Conservation (phyloP, 2,888 invertebrate genomes). For the Athripsodes cinereus region DNA sequence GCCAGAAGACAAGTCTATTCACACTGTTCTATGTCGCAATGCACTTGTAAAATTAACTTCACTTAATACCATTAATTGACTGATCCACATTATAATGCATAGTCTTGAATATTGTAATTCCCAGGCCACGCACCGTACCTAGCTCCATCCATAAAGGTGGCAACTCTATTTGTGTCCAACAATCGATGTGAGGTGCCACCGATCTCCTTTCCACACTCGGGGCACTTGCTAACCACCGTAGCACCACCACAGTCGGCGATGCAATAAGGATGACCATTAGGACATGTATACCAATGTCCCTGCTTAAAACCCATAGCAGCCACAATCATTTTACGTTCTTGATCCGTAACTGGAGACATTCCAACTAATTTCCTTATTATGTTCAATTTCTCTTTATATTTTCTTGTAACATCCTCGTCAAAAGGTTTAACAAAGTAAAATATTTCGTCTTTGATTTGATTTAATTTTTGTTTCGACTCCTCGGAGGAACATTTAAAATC, state of each 20-base stretch:
- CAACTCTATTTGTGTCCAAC: conserved; percentile 40
- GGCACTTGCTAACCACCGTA: conserved; percentile 45
- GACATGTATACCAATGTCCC: conserved; percentile 68
- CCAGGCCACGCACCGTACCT: conserved; percentile 45
- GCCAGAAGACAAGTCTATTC: too few species aligned
- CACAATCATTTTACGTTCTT: conserved; percentile 50
- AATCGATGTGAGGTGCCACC: conserved; percentile 51
- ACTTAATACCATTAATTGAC: too few species aligned
- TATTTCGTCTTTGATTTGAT: background rate
- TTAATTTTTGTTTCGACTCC: background rate
- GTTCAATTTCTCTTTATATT: background rate
- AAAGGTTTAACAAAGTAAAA: background rate
- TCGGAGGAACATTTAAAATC: background rate
- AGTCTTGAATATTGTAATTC: conserved; percentile 34
- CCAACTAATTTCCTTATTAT: background rate
- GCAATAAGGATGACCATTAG: conserved; percentile 61
- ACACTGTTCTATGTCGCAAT: too few species aligned
- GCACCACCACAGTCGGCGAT: conserved; percentile 66
- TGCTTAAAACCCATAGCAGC: conserved; percentile 48
- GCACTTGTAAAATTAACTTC: too few species aligned
- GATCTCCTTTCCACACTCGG: conserved; percentile 51
- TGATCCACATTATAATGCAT: too few species aligned
- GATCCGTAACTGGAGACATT: conserved; percentile 32
- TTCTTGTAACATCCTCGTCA: background rate
- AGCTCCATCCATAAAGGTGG: conserved; percentile 52